Base-by-base conservation (phyloP, 1,140 invertebrate genomes). In the Thaumetopoea pityocampa region DNA sequence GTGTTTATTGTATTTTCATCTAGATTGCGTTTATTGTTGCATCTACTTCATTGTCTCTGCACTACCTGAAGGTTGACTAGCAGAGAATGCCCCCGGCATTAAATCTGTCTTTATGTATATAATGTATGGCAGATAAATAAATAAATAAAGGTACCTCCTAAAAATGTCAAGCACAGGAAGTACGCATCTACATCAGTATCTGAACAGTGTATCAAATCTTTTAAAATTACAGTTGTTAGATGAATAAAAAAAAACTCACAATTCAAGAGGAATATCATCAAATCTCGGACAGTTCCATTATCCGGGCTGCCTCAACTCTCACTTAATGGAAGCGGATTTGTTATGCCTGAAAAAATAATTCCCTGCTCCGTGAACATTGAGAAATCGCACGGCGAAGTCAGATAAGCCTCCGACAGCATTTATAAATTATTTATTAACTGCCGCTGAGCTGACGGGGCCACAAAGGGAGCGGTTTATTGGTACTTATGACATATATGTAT, bases 351-450 rank as follows among this genome's bases (percentile, higher is more conserved):
- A 41, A 40, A 41, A 32, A 41, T 41, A 32, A 41, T 41, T 32
- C 19, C 20, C 26, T 4, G 27, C 27, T 29, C n/a, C n/a, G 27
- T 41, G 37, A 41, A 19, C 27, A 41, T 11, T 41, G 37, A 41
- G 37, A 17, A 41, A 41, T 41, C 27, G 15, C 27, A 41, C 27
- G n/a, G n/a, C n/a, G 14, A 17, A 27, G 10, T 7, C 30, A 34
- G 40, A 43, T 43, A 43, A 43, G 29, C 38, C 19, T 19, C 10
- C 27, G 18, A 41, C 28, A 41, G 11, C 17, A 23, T 28, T 30
- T 34, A 43, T 43, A 43, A 43, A 43, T 43, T 14, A 43, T 43
- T 43, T 43, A 43, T 43, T 43, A 43, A 43, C 40, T 34, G 28
- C 28, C 19, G 37, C 37, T 41, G 30, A 30, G 27, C 8, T 11